phyloP scores from a whole-genome alignment of 2,888 invertebrate genomes.

The Apeira syringaria region DNA sequence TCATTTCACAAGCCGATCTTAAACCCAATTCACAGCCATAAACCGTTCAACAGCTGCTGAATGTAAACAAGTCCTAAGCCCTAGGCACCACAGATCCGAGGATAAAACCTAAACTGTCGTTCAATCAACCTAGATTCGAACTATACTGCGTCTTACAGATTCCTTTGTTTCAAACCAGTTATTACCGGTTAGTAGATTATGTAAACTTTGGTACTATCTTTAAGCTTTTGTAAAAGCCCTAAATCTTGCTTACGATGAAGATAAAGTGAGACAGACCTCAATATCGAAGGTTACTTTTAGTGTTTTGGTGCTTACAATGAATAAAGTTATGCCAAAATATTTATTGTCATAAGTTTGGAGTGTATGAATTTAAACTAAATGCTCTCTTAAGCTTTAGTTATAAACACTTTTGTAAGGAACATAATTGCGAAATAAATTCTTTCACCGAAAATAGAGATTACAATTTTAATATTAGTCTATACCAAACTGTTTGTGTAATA shows the following conservation, averaged over 20 bases:
- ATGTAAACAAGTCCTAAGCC: conserved; percentile 36
- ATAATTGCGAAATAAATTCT: too few species aligned
- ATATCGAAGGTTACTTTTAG: conserved; percentile 1
- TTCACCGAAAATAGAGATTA: too few species aligned
- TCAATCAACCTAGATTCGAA: conserved; percentile 52
- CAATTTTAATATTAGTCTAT: too few species aligned
- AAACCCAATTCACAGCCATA: conserved; percentile 17
- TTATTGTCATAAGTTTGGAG: too few species aligned
- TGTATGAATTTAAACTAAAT: too few species aligned
- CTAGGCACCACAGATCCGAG: conserved; percentile 39
- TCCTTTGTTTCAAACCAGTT: conserved; percentile 50
- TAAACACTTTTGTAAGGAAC: too few species aligned
- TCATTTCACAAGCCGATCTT: conserved; percentile 16
- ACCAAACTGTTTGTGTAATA: too few species aligned
- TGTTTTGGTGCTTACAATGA: not conserved
- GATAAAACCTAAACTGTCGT: conserved; percentile 53
- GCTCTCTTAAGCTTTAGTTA: too few species aligned
- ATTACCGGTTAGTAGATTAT: conserved; percentile 24
- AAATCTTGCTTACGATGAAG: conserved; percentile 9
- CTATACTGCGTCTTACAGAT: conserved; percentile 39
- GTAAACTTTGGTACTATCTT: conserved; percentile 30
- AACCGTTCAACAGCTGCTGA: conserved; percentile 34
- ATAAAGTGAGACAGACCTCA: conserved; percentile 4
- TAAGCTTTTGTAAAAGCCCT: conserved; percentile 27
- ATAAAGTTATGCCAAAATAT: too few species aligned